Percentiles rank a stretch among this genome's conserved stretches.
Evolutionary conservation across 2,888 invertebrate genomes (phyloP).

Genomic region (Dryobotodes eremita): DNA sequence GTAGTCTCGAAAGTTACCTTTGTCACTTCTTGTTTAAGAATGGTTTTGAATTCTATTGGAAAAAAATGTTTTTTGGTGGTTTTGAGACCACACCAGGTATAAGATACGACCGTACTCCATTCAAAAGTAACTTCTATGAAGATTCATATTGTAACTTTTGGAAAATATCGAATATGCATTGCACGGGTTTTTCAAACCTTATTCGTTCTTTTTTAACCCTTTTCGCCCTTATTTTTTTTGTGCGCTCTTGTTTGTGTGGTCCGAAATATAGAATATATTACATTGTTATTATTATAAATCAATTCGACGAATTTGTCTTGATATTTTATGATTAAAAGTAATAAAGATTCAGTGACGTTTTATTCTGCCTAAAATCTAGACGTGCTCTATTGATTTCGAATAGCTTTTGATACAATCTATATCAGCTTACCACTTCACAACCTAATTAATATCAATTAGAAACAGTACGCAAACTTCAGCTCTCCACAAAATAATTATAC

Average conservation of each 20-base stretch:
- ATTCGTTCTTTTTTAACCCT: not conserved
- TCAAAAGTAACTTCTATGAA: too few species aligned
- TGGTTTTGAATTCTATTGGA: not conserved
- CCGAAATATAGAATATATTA: too few species aligned
- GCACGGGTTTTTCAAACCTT: not conserved
- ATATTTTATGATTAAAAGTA: not conserved
- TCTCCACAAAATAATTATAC: constrained; percentile 28
- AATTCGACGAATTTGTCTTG: too few species aligned
- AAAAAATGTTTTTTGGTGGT: not conserved
- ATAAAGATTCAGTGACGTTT: not conserved
- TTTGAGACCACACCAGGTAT: not conserved
- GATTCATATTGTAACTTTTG: too few species aligned
- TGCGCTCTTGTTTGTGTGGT: too few species aligned
- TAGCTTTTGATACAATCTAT: not conserved
- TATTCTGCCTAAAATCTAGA: not conserved
- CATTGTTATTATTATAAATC: not conserved
- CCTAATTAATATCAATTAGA: constrained; percentile 10
- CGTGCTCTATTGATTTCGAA: not conserved
- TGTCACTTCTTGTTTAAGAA: not conserved
- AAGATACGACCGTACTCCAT: not conserved
- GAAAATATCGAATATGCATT: not conserved
- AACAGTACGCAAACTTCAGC: not conserved
- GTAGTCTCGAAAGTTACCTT: not conserved
- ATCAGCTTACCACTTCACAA: not conserved
- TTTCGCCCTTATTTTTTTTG: too few species aligned